Evolutionary conservation across 1,140 invertebrate genomes (phyloP), one percentile per base, ranked within the genome.

Genomic region (Colletes latitarsis): DNA sequence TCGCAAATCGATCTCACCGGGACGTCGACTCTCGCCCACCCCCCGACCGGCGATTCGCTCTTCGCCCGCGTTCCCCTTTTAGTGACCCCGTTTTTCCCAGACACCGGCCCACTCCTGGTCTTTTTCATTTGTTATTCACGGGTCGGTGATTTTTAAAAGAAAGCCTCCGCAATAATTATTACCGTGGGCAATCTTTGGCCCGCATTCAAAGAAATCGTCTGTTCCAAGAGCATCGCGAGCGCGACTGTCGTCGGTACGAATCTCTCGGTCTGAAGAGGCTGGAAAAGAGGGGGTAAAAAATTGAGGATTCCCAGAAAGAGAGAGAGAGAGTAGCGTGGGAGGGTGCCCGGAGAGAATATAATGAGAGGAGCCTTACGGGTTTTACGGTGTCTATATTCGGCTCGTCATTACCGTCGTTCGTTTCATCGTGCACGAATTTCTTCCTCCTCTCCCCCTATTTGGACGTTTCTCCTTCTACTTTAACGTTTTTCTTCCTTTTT

Each of bases 71-170:
- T 67, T 41, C 14, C 17, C 41, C 69, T 15, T 41, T 60, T 17
- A 43, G 17, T 75, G 72, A 80, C 78, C 78, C 55, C 21, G 72
- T 75, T 80, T 30, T 80, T 70, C 63, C 17, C n/a, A 68, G 53
- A 75, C 63, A 75, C 71, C 66, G 79, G 73, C 69, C 69, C 78
- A 43, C 66, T 70, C 84, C 49, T 74, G 75, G 76, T 84, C 75
- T 86, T 86, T 86, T 86, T 84, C 85, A 86, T 86, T 86, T 84
- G 85, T 86, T 82, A 86, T 82, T 86, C 80, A 84, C 85, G 71
- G 80, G 64, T 86, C 80, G 82, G 82, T 80, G 78, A 86, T 86
- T 86, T 83, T 86, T 80, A 82, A 86, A 86, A 86, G 82, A 84
- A 82, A 84, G 72, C 73, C 79, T 64, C 79, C 82, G 80, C 82